phyloP scores from a whole-genome alignment of 2,888 invertebrate genomes.

The Acleris laterana region DNA sequence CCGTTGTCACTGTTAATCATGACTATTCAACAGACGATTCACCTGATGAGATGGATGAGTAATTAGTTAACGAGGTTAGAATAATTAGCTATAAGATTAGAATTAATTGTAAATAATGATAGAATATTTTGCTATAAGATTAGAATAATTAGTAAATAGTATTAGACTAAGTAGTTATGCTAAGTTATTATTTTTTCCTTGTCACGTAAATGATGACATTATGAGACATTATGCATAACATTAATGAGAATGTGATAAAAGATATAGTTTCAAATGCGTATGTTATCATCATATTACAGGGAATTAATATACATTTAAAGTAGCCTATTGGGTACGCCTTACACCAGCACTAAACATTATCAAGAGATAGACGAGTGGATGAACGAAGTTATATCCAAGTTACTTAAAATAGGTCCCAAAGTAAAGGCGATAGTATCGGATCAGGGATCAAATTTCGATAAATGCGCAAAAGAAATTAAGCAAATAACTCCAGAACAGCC shows the following conservation, averaged over 20 bases:
- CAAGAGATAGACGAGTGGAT: background rate
- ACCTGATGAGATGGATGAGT: too few species aligned
- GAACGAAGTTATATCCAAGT: background rate
- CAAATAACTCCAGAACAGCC: constrained; percentile 5
- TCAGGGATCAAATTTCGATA: constrained; percentile 15
- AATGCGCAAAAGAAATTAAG: background rate
- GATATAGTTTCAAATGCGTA: too few species aligned
- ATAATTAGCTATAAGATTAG: too few species aligned
- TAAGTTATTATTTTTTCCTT: too few species aligned
- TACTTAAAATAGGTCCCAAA: background rate
- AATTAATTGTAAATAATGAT: too few species aligned
- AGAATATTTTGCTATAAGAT: too few species aligned
- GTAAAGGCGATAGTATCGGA: background rate
- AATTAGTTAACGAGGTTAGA: too few species aligned
- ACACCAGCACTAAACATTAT: constrained; percentile 8
- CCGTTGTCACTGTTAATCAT: too few species aligned
- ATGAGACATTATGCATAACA: constrained; percentile 6
- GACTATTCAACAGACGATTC: too few species aligned
- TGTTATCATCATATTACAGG: background rate
- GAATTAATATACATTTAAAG: background rate
- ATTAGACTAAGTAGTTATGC: too few species aligned
- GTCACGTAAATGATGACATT: too few species aligned
- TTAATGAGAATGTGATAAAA: background rate
- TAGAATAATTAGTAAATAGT: too few species aligned
- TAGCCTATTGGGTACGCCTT: background rate